A percentile compares a stretch with the other conserved stretches of the same genome.
Evolutionary conservation across 1,140 invertebrate species (phyloP).

Genomic region (Dendrolimus punctatus): DNA sequence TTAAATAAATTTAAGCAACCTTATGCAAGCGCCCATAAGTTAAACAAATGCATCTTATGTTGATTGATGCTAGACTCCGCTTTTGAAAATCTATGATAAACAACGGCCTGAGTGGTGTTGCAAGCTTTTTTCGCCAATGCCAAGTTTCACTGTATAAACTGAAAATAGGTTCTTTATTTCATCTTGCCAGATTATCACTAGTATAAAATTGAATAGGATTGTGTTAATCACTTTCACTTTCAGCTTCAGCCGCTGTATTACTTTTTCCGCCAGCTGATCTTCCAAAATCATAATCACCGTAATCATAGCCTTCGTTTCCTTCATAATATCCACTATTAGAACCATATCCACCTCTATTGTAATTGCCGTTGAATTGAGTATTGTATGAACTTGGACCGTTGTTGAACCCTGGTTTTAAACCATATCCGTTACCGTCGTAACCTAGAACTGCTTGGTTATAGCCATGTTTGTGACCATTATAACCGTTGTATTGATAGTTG

Average conservation of each 20-base stretch:
- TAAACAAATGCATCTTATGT: no score
- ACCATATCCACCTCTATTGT: conserved; percentile 30
- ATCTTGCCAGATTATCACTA: not conserved
- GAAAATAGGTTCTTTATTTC: no score
- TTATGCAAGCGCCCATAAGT: no score
- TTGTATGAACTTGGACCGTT: conserved; percentile 40
- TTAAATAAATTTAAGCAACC: no score
- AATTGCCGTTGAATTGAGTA: conserved; percentile 56
- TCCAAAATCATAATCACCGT: conserved; percentile 24
- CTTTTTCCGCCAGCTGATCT: conserved; percentile 8
- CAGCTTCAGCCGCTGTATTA: conserved; percentile 8
- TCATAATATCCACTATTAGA: conserved; percentile 16
- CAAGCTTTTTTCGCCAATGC: no score
- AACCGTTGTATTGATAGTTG: conserved; percentile 46
- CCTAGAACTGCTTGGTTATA: conserved; percentile 14
- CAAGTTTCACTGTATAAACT: no score
- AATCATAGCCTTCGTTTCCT: conserved; percentile 1
- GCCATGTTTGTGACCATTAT: conserved; percentile 15
- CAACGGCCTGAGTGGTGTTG: no score
- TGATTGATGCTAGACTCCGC: no score
- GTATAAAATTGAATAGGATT: not conserved
- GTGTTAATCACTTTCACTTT: not conserved
- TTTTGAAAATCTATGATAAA: no score
- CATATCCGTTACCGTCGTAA: conserved; percentile 12
- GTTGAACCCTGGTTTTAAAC: conserved; percentile 29